Evolutionary conservation across 35 echinoderm and acorn worm species (phyloP).

Genomic region (Apostichopus parvimensis): DNA sequence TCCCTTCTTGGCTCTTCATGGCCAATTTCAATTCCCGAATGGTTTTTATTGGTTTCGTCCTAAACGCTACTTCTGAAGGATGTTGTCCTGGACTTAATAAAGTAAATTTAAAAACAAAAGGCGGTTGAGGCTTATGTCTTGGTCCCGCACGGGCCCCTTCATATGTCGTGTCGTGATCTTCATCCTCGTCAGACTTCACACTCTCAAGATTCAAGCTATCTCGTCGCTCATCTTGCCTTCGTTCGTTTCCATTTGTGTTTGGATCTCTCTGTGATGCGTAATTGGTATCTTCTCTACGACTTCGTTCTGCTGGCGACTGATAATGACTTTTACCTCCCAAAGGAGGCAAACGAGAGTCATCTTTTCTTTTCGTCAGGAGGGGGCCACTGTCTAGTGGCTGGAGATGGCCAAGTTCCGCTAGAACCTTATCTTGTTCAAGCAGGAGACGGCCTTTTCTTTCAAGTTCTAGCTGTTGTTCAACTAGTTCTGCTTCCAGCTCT

Average conservation of each 20-base stretch:
- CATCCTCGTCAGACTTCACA: slow-evolving; percentile 31
- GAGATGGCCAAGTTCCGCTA: slow-evolving; percentile 22
- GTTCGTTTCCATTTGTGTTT: not conserved
- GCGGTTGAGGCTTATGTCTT: not conserved
- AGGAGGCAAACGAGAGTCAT: slow-evolving; percentile 34
- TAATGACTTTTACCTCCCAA: slow-evolving; percentile 1
- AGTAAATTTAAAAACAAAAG: slow-evolving; percentile 10
- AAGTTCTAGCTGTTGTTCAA: slow-evolving; percentile 43
- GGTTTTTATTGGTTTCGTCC: slow-evolving; percentile 19
- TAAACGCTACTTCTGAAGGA: slow-evolving; percentile 11
- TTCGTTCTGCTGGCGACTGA: not conserved
- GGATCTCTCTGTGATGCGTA: not conserved
- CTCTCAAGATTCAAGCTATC: slow-evolving; percentile 30
- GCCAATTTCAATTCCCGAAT: slow-evolving; percentile 35
- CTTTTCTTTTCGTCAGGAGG: not conserved
- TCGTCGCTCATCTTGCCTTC: not conserved
- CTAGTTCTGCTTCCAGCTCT: slow-evolving; percentile 34
- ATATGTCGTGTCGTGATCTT: not conserved
- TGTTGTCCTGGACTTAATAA: not conserved
- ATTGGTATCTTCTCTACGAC: not conserved
- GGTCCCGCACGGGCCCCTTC: not conserved
- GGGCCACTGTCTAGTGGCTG: not conserved
- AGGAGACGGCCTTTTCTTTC: slow-evolving; percentile 42
- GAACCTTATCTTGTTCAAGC: slow-evolving; percentile 24
- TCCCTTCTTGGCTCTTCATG: slow-evolving; percentile 35